Evolutionary conservation across 2,888 invertebrate species (phyloP).

Genomic region (Apodemia hepburni): DNA sequence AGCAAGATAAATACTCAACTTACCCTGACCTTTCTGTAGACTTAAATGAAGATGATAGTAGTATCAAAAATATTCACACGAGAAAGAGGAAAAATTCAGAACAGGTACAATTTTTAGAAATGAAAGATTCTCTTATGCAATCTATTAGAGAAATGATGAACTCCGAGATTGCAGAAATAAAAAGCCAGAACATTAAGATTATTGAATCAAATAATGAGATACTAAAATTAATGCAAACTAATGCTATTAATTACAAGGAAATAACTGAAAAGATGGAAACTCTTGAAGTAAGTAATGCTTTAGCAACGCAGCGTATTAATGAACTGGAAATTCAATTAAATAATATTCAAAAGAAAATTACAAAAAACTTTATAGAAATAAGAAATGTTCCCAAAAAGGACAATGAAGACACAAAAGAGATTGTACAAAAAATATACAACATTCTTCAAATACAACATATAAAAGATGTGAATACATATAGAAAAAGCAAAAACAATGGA

Average conservation of each 20-base stretch:
- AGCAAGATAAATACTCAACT: too few species aligned
- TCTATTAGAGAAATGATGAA: too few species aligned
- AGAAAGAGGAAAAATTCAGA: too few species aligned
- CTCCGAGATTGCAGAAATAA: slow-evolving; percentile 11
- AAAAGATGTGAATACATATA: background rate
- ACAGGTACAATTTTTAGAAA: too few species aligned
- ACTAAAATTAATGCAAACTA: too few species aligned
- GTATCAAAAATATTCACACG: too few species aligned
- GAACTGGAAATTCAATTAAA: background rate
- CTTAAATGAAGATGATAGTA: too few species aligned
- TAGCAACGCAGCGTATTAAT: background rate
- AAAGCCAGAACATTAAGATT: background rate
- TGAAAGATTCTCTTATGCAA: too few species aligned
- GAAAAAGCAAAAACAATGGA: background rate
- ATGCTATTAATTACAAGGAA: background rate
- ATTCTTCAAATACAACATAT: background rate
- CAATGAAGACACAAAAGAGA: background rate
- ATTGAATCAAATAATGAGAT: too few species aligned
- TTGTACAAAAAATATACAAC: background rate
- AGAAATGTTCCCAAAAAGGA: background rate
- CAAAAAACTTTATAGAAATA: background rate
- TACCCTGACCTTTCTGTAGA: too few species aligned
- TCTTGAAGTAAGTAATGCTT: background rate
- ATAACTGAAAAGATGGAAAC: background rate
- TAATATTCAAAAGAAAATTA: background rate